phyloP scores from a whole-genome alignment of 2,888 invertebrate genomes.

The Merodon equestris region DNA sequence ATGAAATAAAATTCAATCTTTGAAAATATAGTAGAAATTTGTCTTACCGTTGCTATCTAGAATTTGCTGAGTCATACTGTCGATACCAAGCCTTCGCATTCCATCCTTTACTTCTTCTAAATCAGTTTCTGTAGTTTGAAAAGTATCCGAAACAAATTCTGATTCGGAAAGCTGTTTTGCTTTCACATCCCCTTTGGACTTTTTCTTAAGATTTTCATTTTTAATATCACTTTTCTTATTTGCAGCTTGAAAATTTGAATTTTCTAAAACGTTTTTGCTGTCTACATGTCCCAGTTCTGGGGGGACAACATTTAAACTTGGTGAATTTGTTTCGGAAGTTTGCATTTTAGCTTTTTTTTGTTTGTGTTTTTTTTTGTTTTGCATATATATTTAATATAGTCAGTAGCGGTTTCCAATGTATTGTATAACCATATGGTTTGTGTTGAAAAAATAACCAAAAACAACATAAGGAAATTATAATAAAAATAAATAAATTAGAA shows the following conservation, averaged over 20 bases:
- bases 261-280: constrained; percentile 35
- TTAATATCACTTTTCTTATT: constrained; percentile 30
- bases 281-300: constrained; percentile 47
- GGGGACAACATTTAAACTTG: constrained; percentile 37
- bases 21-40: constrained; percentile 27
- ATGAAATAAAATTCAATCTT: constrained; percentile 40
- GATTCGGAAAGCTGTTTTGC: constrained; percentile 78
- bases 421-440: constrained; percentile 72
- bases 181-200: constrained; percentile 43
- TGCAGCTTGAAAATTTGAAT: constrained; percentile 23
- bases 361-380: constrained; percentile 50
- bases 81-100: constrained; percentile 85
- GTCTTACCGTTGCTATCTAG: constrained; percentile 80
- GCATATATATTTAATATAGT: constrained; percentile 52
- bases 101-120: constrained; percentile 87
- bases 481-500: constrained; percentile 15
- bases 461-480: constrained; percentile 63
- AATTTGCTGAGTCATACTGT: constrained; percentile 80
- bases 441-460: constrained; percentile 74
- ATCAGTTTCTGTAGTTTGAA: constrained; percentile 84
- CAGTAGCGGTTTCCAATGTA: constrained; percentile 58
- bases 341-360: constrained; percentile 64
- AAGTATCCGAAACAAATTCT: constrained; percentile 89
- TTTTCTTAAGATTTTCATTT: constrained; percentile 31
- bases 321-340: constrained; percentile 70